Conservation (phyloP, 2,888 invertebrate species). For the Calameuta pallipes region DNA sequence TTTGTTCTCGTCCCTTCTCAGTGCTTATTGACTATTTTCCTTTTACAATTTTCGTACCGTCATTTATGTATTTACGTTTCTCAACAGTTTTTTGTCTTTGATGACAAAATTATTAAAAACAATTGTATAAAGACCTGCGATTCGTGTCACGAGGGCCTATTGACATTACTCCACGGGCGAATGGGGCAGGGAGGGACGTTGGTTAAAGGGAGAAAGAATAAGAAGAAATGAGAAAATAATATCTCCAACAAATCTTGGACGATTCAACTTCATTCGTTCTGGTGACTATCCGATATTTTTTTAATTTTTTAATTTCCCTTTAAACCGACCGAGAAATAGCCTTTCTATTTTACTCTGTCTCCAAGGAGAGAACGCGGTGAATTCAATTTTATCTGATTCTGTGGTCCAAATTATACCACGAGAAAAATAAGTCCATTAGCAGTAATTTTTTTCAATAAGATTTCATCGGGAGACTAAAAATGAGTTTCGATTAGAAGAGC, state of each 20-base stretch:
- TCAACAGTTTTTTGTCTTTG: not conserved
- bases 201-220: not conserved
- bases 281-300: not conserved
- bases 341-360: not conserved
- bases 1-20: not conserved
- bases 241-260: not conserved
- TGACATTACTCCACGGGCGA: not conserved
- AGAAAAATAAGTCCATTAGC: not conserved
- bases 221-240: not conserved
- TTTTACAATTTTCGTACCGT: not conserved
- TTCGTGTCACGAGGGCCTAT: not conserved
- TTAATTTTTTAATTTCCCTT: not conserved
- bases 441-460: not conserved
- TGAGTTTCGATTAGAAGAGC: not conserved
- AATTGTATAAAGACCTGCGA: not conserved
- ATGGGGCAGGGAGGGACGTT: fast-evolving
- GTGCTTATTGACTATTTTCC: not conserved
- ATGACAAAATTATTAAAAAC: not conserved
- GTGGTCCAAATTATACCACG: not conserved
- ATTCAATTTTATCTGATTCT: not conserved
- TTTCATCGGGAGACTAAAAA: not conserved
- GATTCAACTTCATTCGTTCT: not conserved
- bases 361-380: not conserved
- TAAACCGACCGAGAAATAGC: not conserved
- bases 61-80: not conserved